These are phyloP conservation scores for Melipona beecheii DNA, from an alignment of 2,888 invertebrate species.

Conservation along the genomic window DNA sequence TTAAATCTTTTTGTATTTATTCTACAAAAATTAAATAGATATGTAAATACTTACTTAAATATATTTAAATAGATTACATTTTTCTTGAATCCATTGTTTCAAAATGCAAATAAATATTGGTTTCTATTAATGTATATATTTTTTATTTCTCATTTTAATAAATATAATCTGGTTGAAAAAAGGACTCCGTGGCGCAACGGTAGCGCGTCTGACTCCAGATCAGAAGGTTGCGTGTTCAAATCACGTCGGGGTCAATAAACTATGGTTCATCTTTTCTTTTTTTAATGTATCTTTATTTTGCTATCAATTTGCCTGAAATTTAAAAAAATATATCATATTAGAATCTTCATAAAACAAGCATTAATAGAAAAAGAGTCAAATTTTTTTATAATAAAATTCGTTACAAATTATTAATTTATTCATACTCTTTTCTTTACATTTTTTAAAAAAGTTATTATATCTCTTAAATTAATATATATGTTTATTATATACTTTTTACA, in stretches of 20 bases:
- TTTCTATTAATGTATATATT: background rate
- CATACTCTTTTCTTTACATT: background rate
- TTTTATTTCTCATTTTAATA: background rate
- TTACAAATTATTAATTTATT: background rate
- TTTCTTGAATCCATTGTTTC: background rate
- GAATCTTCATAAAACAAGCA: background rate
- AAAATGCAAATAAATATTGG: background rate
- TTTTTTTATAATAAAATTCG: background rate
- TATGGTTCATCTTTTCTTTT: background rate
- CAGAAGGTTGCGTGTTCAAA: constrained; percentile 99
- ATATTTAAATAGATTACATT: background rate
- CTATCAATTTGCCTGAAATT: background rate
- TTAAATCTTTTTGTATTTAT: background rate
- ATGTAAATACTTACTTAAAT: background rate
- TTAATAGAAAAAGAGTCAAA: background rate
- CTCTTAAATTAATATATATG: background rate
- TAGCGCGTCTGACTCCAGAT: constrained; percentile 99
- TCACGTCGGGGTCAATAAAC: constrained; percentile 94
- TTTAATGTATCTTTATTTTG: background rate
- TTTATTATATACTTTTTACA: background rate
- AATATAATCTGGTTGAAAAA: background rate
- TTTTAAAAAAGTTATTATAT: background rate
- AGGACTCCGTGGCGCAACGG: constrained; percentile 97
- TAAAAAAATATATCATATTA: background rate
- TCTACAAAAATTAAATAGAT: background rate